phyloP scores from a whole-genome alignment of 2,797 vertebrate genomes.

The Aratinga solstitialis region DNA sequence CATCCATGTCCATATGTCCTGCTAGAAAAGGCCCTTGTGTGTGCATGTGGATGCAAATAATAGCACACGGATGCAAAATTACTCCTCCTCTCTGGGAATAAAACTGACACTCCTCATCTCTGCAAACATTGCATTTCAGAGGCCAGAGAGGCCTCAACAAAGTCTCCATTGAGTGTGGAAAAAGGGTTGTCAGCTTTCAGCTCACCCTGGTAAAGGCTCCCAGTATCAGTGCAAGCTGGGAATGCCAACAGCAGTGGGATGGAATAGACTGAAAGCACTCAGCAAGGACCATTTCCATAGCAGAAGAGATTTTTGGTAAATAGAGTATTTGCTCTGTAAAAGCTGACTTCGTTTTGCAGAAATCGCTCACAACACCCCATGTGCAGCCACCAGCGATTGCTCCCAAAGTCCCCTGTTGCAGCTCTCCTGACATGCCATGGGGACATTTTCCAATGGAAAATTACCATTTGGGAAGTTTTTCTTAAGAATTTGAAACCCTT shows the following conservation, averaged over 20 bases:
- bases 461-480: neutral
- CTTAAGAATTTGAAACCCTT: neutral
- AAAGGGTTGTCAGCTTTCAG: neutral
- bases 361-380: neutral
- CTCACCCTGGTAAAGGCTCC: neutral
- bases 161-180: neutral
- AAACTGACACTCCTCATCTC: neutral
- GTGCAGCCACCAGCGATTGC: neutral
- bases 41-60: neutral
- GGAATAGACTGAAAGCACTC: neutral
- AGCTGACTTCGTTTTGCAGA: neutral
- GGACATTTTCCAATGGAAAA: neutral
- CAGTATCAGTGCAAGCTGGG: fast-evolving
- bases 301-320: neutral
- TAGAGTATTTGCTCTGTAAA: neutral
- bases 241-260: fast-evolving
- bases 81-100: neutral
- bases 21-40: neutral
- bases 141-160: neutral
- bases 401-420: fast-evolving
- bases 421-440: neutral
- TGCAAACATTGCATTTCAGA: neutral
- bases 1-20: neutral
- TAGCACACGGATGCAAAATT: fast-evolving
- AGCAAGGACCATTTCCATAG: neutral